Conservation (phyloP, 2,888 invertebrate genomes). For the Philereme transversata region DNA sequence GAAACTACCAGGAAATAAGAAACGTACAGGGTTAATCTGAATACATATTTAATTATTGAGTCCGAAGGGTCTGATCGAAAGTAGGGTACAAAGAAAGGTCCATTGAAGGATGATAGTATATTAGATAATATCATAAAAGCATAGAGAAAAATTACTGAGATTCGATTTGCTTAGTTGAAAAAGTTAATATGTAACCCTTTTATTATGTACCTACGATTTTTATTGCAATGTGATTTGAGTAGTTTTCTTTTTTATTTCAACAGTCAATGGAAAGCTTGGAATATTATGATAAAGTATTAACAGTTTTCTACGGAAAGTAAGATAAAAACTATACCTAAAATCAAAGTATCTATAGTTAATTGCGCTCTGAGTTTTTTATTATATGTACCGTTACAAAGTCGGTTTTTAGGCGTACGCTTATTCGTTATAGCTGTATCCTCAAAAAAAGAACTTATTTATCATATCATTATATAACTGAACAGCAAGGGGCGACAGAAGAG, state of each 20-base stretch:
- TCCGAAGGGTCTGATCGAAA: slow-evolving; percentile 31
- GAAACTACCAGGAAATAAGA: slow-evolving; percentile 9
- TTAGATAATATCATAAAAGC: slow-evolving; percentile 16
- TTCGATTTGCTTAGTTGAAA: slow-evolving; percentile 15
- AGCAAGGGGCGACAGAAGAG: slow-evolving; percentile 21
- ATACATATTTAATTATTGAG: slow-evolving; percentile 39
- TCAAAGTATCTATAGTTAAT: too few relatives aligned
- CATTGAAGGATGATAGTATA: slow-evolving; percentile 19
- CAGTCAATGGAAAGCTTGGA: too few relatives aligned
- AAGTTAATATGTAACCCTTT: neutral
- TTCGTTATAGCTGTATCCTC: too few relatives aligned
- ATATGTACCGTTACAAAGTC: too few relatives aligned
- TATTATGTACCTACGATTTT: too few relatives aligned
- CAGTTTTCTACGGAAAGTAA: too few relatives aligned
- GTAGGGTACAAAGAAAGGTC: slow-evolving; percentile 30
- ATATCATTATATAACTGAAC: slow-evolving; percentile 12
- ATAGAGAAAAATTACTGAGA: slow-evolving; percentile 17
- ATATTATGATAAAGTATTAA: too few relatives aligned
- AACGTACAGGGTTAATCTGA: slow-evolving; percentile 29
- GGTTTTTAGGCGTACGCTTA: too few relatives aligned
- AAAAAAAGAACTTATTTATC: neutral
- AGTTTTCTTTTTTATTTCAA: too few relatives aligned
- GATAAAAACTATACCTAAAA: too few relatives aligned
- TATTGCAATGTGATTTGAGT: too few relatives aligned
- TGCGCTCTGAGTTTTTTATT: too few relatives aligned